phyloP scores from a whole-genome alignment of 2,113 vertebrate species.

The Lagopus muta region DNA sequence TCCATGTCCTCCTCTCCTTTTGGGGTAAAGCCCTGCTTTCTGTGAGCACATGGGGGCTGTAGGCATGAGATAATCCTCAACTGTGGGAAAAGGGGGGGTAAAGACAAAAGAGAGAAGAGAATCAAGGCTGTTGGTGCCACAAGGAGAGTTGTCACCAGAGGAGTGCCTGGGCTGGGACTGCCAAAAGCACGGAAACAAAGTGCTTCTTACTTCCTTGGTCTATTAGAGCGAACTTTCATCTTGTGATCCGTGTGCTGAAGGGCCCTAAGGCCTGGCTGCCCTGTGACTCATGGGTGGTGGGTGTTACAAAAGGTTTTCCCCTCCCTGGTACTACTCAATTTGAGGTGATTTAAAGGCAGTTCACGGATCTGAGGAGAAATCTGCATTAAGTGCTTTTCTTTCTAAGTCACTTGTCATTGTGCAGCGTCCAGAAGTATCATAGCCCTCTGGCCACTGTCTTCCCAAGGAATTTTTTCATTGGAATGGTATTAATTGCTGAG shows the following conservation, averaged over 20 bases:
- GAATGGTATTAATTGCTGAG: not conserved
- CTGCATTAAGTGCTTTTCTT: not conserved
- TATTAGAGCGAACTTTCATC: not conserved
- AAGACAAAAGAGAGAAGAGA: not conserved
- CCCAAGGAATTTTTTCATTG: fast-evolving
- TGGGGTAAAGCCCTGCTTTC: not conserved
- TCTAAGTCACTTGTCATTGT: not conserved
- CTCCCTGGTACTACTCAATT: not conserved
- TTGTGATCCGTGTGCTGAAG: not conserved
- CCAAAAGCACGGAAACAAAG: not conserved
- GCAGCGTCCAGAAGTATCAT: not conserved
- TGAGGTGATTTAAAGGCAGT: not conserved
- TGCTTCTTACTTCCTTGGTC: not conserved
- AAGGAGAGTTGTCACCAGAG: not conserved
- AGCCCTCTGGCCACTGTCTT: not conserved
- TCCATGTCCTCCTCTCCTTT: not conserved
- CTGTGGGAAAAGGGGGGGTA: not conserved
- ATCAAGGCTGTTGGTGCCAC: not conserved
- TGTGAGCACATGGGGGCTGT: not conserved
- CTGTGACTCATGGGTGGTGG: not conserved
- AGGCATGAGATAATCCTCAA: not conserved
- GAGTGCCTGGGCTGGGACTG: not conserved
- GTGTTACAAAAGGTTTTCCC: not conserved
- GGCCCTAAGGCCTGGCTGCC: not conserved
- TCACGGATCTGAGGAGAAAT: not conserved